Percentiles rank a stretch among this genome's conserved stretches.
Conservation (phyloP, 1,140 invertebrate genomes). For the Pseudoatta argentina region DNA sequence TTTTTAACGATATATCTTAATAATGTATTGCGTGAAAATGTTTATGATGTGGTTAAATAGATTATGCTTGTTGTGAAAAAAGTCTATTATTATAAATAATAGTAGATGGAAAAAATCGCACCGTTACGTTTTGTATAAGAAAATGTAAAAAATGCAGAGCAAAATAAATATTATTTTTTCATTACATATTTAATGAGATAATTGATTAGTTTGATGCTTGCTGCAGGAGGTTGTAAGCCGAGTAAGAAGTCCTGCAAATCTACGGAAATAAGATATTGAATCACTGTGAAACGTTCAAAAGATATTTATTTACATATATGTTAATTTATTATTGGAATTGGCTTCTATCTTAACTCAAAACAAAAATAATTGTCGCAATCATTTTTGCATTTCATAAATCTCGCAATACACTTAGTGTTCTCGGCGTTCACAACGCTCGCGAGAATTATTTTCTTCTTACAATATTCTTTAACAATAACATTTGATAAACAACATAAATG, state of each 20-base stretch:
- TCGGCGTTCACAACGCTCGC: too few species aligned
- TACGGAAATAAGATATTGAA: not conserved
- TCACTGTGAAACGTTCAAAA: not conserved
- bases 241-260: conserved; percentile 52
- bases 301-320: not conserved
- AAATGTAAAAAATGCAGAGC: not conserved
- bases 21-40: not conserved
- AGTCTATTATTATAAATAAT: not conserved
- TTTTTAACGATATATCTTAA: not conserved
- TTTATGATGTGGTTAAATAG: not conserved
- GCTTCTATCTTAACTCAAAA: not conserved
- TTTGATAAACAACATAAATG: too few species aligned
- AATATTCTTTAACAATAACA: too few species aligned
- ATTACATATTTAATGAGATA: not conserved
- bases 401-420: too few species aligned
- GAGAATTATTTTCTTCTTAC: too few species aligned
- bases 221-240: conserved; percentile 40
- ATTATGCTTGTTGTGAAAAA: not conserved
- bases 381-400: not conserved
- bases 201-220: not conserved
- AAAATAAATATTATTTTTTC: conserved; percentile 24
- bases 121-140: not conserved
- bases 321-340: not conserved
- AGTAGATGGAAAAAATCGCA: not conserved
- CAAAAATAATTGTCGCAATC: not conserved